A percentile compares a stretch with the other conserved stretches of the same genome.
phyloP scores from a whole-genome alignment of 2,113 vertebrate species.

The Entosphenus tridentatus region DNA sequence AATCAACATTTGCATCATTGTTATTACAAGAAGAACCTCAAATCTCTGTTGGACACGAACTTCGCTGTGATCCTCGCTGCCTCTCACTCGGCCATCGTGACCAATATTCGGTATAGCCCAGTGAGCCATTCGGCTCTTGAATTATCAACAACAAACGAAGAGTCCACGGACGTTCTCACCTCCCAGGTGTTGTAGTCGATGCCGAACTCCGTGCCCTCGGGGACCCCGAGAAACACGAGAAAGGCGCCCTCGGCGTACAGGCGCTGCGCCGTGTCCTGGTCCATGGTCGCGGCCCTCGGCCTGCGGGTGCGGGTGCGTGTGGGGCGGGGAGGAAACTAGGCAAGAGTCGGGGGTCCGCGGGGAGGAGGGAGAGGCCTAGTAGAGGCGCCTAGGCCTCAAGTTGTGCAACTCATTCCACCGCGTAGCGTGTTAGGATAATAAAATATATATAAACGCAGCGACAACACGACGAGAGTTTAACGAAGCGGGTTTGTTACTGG shows the following conservation, averaged over 20 bases:
- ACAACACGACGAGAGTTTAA: too few species aligned
- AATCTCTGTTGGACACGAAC: neutral
- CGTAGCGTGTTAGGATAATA: too few species aligned
- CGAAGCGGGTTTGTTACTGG: too few species aligned
- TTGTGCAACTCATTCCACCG: too few species aligned
- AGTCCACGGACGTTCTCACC: neutral
- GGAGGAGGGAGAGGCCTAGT: too few species aligned
- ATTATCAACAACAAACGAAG: neutral
- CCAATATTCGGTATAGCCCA: neutral
- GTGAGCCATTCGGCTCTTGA: neutral
- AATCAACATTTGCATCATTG: too few species aligned
- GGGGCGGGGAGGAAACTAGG: too few species aligned
- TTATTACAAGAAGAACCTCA: neutral
- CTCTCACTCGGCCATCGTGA: neutral
- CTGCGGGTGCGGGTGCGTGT: too few species aligned
- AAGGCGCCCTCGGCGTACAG: slow-evolving; percentile 74
- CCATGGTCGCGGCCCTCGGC: slow-evolving; percentile 20
- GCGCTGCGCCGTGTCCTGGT: slow-evolving; percentile 42
- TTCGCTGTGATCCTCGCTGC: too few species aligned
- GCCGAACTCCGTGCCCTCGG: slow-evolving; percentile 60
- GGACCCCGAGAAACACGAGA: slow-evolving; percentile 49
- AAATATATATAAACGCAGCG: too few species aligned
- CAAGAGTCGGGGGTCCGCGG: too few species aligned
- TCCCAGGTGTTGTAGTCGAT: slow-evolving; percentile 65
- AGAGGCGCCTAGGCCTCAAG: too few species aligned